phyloP scores from a whole-genome alignment of 1,140 invertebrate species.

The Antheraea mylitta region DNA sequence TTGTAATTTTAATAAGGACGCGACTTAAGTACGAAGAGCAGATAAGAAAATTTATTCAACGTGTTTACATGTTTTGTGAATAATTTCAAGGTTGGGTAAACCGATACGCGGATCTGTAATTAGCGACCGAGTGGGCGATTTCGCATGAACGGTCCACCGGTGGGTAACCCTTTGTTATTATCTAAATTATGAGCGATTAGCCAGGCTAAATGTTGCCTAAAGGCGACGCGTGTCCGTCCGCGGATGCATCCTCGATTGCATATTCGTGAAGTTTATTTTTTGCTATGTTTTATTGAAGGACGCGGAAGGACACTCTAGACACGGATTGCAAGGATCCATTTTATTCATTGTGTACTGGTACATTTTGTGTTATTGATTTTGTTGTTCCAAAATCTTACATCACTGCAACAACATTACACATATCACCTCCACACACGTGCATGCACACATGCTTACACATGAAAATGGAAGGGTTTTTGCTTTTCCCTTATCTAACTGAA shows the following conservation, averaged over 20 bases:
- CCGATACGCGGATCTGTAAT: conserved; percentile 32
- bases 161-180: conserved; percentile 33
- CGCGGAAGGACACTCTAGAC: conserved; percentile 23
- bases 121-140: conserved; percentile 30
- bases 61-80: neutral
- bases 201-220: conserved; percentile 18
- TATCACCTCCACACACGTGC: too few relatives aligned
- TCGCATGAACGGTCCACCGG: conserved; percentile 20
- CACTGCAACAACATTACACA: too few relatives aligned
- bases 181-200: conserved; percentile 42
- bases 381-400: too few relatives aligned
- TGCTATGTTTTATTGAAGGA: conserved; percentile 28
- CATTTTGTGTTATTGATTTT: too few relatives aligned
- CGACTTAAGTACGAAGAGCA: neutral
- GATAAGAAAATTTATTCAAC: neutral
- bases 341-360: too few relatives aligned
- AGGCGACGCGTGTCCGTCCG: conserved; percentile 24
- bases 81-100: conserved; percentile 16
- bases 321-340: neutral
- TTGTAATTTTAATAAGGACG: too few relatives aligned
- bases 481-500: too few relatives aligned
- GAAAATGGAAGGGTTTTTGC: too few relatives aligned
- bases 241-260: neutral
- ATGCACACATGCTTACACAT: too few relatives aligned
- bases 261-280: conserved; percentile 17